A percentile compares a stretch with the other conserved stretches of the same genome.
Conservation (phyloP, 2,113 vertebrate species). For the Thryonomys swinderianus region DNA sequence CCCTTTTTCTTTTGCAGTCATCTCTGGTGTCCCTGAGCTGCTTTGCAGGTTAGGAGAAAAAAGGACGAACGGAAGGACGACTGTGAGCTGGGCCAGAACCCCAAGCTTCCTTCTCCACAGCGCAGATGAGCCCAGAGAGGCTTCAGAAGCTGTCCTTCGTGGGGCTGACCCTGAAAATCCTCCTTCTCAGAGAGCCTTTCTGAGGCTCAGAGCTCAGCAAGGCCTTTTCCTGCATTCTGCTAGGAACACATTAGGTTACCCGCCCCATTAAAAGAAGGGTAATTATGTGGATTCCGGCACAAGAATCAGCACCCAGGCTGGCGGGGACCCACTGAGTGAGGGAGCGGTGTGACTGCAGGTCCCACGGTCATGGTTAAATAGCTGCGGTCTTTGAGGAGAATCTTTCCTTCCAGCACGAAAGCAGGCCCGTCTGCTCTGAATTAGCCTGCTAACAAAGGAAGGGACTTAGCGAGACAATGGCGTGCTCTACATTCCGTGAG, state of each 20-base stretch:
- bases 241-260: conserved; percentile 79
- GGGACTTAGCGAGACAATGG: conserved; percentile 90
- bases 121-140: neutral
- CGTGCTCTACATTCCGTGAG: conserved; percentile 86
- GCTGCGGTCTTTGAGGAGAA: conserved; percentile 83
- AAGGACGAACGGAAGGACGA: neutral
- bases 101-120: neutral
- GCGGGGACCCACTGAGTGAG: conserved; percentile 57
- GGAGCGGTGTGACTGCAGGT: conserved; percentile 71
- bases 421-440: conserved; percentile 83
- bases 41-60: neutral
- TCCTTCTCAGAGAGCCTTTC: conserved; percentile 26
- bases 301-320: conserved; percentile 62
- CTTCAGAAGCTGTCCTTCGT: conserved; percentile 9
- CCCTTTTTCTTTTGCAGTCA: conserved; percentile 42
- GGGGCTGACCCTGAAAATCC: conserved; percentile 30
- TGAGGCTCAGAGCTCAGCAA: conserved; percentile 68
- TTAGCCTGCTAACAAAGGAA: conserved; percentile 86
- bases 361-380: conserved; percentile 89
- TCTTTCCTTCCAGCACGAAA: conserved; percentile 85
- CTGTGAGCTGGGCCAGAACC: neutral
- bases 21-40: conserved; percentile 2
- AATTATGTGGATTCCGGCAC: conserved; percentile 81
- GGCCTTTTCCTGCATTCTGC: conserved; percentile 59
- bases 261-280: conserved; percentile 76